Evolutionary conservation across 1,140 invertebrate genomes (phyloP).

Genomic region (Aphelinus atriplicis): DNA sequence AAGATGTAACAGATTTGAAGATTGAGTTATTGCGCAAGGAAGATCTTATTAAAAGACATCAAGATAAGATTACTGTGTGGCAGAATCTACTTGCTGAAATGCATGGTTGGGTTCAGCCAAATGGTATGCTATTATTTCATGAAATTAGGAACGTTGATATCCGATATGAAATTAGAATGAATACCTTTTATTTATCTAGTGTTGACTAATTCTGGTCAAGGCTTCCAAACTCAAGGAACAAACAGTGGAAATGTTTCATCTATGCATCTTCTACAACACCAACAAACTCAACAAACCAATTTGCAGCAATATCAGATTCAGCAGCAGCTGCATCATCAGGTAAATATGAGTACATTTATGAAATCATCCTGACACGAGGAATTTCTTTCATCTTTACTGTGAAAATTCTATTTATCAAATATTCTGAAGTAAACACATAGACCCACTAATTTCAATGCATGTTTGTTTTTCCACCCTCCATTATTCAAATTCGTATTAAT

Average conservation of each 20-base stretch:
- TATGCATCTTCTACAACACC: slow-evolving; percentile 64
- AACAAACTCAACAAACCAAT: slow-evolving; percentile 66
- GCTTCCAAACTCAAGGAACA: slow-evolving; percentile 49
- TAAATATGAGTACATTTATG: slow-evolving; percentile 46
- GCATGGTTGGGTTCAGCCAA: slow-evolving; percentile 68
- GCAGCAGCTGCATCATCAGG: slow-evolving; percentile 62
- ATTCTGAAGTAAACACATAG: no score
- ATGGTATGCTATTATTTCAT: slow-evolving; percentile 53
- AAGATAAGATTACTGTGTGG: slow-evolving; percentile 91
- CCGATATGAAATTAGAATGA: background rate
- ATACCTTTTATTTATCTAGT: slow-evolving; percentile 44
- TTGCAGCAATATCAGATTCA: slow-evolving; percentile 65
- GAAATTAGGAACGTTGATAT: background rate
- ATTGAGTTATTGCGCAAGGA: slow-evolving; percentile 88
- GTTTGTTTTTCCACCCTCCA: no score
- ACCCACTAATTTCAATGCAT: no score
- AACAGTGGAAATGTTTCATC: slow-evolving; percentile 48
- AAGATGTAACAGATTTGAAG: slow-evolving; percentile 88
- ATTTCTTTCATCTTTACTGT: no score
- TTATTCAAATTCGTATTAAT: no score
- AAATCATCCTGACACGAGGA: no score
- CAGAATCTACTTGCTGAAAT: slow-evolving; percentile 84
- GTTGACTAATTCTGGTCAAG: slow-evolving; percentile 53
- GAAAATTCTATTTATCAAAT: no score
- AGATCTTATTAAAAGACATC: slow-evolving; percentile 85